These are phyloP conservation scores for Mesorhabditis spiculigera DNA, from an alignment of 2,888 invertebrate species.

Conservation along the genomic window DNA sequence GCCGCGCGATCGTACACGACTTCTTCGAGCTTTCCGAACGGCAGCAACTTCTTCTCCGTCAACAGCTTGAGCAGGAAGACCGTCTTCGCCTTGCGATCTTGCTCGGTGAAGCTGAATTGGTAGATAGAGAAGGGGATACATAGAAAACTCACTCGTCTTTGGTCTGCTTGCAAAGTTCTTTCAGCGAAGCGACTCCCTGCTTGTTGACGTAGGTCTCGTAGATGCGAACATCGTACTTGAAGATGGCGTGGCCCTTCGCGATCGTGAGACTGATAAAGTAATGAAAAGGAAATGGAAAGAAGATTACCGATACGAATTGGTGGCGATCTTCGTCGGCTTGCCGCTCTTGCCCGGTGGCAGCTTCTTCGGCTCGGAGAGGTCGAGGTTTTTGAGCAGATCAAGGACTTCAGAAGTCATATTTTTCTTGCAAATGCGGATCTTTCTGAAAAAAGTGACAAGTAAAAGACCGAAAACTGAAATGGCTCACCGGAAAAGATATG, in stretches of 20 bases:
- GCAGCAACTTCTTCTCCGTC: neutral
- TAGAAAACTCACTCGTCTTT: conserved; percentile 13
- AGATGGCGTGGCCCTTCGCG: neutral
- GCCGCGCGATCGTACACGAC: conserved; percentile 17
- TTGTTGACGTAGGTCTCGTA: conserved; percentile 7
- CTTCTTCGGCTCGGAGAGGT: neutral
- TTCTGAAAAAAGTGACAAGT: too few relatives aligned
- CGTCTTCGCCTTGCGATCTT: conserved; percentile 10
- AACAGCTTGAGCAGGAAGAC: conserved; percentile 12
- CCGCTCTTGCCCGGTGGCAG: neutral
- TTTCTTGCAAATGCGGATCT: too few relatives aligned
- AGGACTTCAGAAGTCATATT: too few relatives aligned
- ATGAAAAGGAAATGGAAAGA: neutral
- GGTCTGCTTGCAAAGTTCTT: conserved; percentile 15
- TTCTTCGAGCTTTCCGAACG: neutral
- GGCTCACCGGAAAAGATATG: too few relatives aligned
- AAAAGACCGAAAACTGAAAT: too few relatives aligned
- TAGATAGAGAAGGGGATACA: neutral
- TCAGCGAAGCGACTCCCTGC: conserved; percentile 7
- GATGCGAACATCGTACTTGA: conserved; percentile 14
- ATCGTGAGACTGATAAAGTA: neutral
- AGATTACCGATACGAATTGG: neutral
- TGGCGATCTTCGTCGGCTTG: neutral
- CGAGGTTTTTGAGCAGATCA: neutral
- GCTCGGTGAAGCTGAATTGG: conserved; percentile 12